Evolutionary conservation across 2,888 invertebrate genomes (phyloP).

Genomic region (Oligia latruncula): DNA sequence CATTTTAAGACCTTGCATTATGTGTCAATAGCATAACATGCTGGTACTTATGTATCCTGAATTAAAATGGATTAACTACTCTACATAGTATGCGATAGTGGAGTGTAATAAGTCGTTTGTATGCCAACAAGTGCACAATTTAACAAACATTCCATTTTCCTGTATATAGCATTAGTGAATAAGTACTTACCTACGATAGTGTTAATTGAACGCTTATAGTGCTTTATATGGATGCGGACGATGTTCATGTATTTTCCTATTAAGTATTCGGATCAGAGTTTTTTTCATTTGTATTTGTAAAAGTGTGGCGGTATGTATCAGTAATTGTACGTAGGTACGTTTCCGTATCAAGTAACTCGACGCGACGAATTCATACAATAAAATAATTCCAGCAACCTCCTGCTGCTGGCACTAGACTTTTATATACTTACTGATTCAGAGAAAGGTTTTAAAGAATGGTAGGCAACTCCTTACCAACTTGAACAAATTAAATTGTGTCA

Average conservation of each 20-base stretch:
- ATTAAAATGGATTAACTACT: conserved; percentile 3
- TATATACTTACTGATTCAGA: conserved; percentile 1
- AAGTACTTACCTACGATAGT: conserved; percentile 20
- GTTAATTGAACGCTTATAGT: conserved; percentile 40
- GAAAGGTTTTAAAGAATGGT: background rate
- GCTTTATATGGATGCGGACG: conserved; percentile 17
- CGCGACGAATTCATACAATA: conserved; percentile 4
- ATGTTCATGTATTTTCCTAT: conserved; percentile 31
- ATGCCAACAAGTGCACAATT: conserved; percentile 21
- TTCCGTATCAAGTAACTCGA: background rate
- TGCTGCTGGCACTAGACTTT: background rate
- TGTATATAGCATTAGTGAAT: conserved; percentile 35
- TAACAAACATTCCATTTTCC: conserved; percentile 42
- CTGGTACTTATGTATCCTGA: background rate
- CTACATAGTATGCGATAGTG: background rate
- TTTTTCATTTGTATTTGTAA: conserved; percentile 14
- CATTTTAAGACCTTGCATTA: background rate
- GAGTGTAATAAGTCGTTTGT: conserved; percentile 18
- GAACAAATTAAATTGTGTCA: conserved; percentile 28
- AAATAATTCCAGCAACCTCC: background rate
- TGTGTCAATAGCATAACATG: background rate
- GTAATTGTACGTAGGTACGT: background rate
- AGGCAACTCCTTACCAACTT: conserved; percentile 21
- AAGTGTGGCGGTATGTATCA: conserved; percentile 14
- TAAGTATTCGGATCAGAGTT: conserved; percentile 16